phyloP scores from a whole-genome alignment of 2,888 invertebrate genomes.

The Acrobasis suavella region DNA sequence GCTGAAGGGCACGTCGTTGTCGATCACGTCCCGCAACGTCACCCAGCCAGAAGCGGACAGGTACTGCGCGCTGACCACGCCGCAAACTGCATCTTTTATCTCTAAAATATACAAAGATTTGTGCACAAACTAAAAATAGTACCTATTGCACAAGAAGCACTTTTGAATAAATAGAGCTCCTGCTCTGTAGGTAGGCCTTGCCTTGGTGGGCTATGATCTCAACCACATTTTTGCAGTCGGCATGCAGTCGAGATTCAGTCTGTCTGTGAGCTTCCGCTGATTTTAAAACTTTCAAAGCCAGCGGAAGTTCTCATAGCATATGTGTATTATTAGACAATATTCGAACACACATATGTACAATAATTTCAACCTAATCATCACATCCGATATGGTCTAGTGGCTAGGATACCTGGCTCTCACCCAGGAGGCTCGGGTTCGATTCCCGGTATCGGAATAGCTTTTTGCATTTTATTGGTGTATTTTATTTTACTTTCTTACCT shows the following conservation, averaged over 20 bases:
- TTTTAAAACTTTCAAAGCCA: too few species aligned
- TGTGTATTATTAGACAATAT: not conserved
- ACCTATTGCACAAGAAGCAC: too few species aligned
- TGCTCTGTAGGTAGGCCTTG: too few species aligned
- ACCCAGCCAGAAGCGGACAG: constrained; percentile 90
- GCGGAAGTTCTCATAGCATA: too few species aligned
- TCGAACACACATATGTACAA: not conserved
- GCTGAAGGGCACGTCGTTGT: constrained; percentile 89
- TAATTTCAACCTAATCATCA: constrained; percentile 17
- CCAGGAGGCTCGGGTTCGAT: constrained; percentile 84
- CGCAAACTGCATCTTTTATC: constrained; percentile 90
- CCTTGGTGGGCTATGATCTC: too few species aligned
- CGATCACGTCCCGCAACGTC: constrained; percentile 88
- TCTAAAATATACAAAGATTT: constrained; percentile 68
- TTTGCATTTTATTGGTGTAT: constrained; percentile 37
- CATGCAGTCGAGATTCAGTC: too few species aligned
- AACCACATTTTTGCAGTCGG: too few species aligned
- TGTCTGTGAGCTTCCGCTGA: too few species aligned
- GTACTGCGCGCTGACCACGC: constrained; percentile 92
- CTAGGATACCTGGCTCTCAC: constrained; percentile 84
- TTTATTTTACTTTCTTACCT: constrained; percentile 72
- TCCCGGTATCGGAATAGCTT: constrained; percentile 76
- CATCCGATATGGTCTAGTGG: constrained; percentile 84
- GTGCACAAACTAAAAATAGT: too few species aligned
- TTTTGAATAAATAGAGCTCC: too few species aligned